These are phyloP conservation scores for Styela plicata DNA, from an alignment of 23 tunicate genomes.

Conservation along the genomic window DNA sequence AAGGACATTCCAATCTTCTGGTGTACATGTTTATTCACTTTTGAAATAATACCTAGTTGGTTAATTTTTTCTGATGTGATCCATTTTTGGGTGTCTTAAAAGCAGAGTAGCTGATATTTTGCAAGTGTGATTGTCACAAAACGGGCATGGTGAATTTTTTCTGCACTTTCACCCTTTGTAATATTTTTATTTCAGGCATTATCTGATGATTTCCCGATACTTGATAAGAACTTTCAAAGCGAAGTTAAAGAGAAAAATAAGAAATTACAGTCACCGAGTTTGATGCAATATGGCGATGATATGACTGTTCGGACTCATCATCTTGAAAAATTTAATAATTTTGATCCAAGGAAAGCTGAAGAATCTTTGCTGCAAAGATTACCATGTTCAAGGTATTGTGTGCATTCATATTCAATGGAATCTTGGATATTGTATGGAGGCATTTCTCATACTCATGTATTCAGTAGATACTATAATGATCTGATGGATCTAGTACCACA, in stretches of 20 bases:
- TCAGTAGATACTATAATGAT: slow-evolving; percentile 75
- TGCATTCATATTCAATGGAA: too few relatives aligned
- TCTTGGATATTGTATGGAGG: too few relatives aligned
- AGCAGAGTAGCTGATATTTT: too few relatives aligned
- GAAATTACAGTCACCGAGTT: slow-evolving; percentile 47
- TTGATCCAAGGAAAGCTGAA: slow-evolving; percentile 63
- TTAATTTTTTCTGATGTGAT: too few relatives aligned
- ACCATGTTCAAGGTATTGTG: slow-evolving; percentile 52
- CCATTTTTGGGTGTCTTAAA: too few relatives aligned
- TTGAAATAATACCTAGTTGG: too few relatives aligned
- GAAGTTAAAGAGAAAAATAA: slow-evolving; percentile 42
- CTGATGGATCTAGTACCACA: slow-evolving; percentile 74
- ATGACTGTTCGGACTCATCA: slow-evolving; percentile 75
- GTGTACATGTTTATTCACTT: too few relatives aligned
- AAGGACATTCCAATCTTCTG: too few relatives aligned
- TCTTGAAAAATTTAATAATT: slow-evolving; percentile 46
- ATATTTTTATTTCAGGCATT: slow-evolving; percentile 19
- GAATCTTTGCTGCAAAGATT: slow-evolving; percentile 35
- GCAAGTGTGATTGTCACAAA: too few relatives aligned
- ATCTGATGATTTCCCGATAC: slow-evolving; percentile 24
- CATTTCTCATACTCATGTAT: too few relatives aligned
- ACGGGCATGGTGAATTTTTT: background rate
- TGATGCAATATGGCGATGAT: slow-evolving; percentile 77
- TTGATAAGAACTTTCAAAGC: background rate
- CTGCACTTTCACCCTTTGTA: background rate